Evolutionary conservation across 1,140 invertebrate species (phyloP), one percentile per base, ranked within the genome.

Genomic region (Zaprionus capensis): DNA sequence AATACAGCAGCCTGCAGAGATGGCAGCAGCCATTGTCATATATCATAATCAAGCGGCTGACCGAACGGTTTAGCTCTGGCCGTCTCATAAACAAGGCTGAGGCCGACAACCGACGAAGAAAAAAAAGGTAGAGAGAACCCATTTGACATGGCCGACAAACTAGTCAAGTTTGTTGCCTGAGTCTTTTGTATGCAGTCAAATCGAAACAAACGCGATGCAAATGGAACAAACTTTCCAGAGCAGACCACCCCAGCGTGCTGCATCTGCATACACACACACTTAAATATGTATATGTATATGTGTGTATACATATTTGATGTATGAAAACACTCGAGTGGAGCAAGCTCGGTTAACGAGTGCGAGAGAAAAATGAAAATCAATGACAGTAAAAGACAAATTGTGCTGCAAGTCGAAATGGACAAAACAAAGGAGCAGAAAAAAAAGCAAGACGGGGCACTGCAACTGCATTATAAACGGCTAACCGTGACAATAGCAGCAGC

Each of bases 321-420:
- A 56, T 24, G 46, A 24, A 63, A 36, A 66, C 53, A 66, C 36
- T 81, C 34, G 51, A 62, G 56, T 80, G 34, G 53, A 63, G 67
- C 34, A 49, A 7, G 53, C 63, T 68, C 46, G 28, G 49, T 71
- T 78, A 83, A 87, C 83, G 83, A 87, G 81, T 76, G 84, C 71
- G 65, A 66, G 84, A 73, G 82, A 85, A 85, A 86, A 86, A 85
- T 86, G 71, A 86, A 85, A 85, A 85, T 88, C 85, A 86, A 80
- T 85, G 82, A 85, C 82, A 85, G 82, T 86, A 90, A 90, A 90
- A 90, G 85, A 88, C 85, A 88, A 88, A 88, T 88, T 88, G 85
- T 82, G 85, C 85, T 73, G 72, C 78, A 79, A 81, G 65, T 44
- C 74, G 66, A 85, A 88, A 82, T 70, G 75, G 76, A 85, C 85